Evolutionary conservation across 1,140 invertebrate genomes (phyloP).

Genomic region (Conus betulinus): DNA sequence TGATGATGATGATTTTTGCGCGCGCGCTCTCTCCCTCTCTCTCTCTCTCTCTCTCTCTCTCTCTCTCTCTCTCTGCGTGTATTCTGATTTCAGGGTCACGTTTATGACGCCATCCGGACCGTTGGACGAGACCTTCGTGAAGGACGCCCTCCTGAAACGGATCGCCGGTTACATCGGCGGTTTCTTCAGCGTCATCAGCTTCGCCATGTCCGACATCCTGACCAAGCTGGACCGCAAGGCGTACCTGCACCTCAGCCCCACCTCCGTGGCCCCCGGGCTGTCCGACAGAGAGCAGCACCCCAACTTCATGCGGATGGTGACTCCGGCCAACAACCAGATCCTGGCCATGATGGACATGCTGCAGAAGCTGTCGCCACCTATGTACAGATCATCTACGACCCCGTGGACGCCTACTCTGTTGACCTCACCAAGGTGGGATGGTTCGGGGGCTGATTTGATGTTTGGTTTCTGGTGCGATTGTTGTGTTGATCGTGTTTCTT

Average conservation of each 20-base stretch:
- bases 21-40: not conserved
- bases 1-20: too few species aligned
- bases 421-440: not conserved
- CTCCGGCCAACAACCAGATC: conserved; percentile 86
- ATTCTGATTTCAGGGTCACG: not conserved
- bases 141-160: conserved; percentile 67
- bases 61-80: not conserved
- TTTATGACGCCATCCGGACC: not conserved
- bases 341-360: conserved; percentile 79
- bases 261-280: conserved; percentile 84
- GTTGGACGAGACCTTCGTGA: not conserved
- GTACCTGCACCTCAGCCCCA: conserved; percentile 83
- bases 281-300: conserved; percentile 85
- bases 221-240: conserved; percentile 17
- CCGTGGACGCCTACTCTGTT: conserved; percentile 31
- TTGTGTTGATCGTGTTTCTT: too few species aligned
- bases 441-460: too few species aligned
- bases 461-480: too few species aligned
- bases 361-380: conserved; percentile 37
- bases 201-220: conserved; percentile 37
- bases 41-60: not conserved
- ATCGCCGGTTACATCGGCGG: conserved; percentile 46
- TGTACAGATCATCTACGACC: conserved; percentile 51
- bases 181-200: conserved; percentile 38
- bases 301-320: conserved; percentile 86